These are phyloP conservation scores for Drosophila pseudotakahashii DNA, from an alignment of 2,888 invertebrate species.

Conservation along the genomic window DNA sequence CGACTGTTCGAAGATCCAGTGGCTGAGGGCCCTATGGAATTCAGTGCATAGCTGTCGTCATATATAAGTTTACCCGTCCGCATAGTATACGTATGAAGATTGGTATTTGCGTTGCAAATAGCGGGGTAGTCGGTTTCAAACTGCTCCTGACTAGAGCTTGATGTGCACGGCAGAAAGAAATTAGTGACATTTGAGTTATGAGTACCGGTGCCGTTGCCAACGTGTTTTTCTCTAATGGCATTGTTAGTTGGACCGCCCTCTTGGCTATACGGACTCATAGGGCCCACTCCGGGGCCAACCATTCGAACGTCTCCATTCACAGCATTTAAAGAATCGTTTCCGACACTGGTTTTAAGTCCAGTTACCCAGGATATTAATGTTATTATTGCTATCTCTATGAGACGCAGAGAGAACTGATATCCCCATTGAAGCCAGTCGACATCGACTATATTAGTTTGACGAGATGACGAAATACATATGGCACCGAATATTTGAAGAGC, in stretches of 20 bases:
- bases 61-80: conserved; percentile 91
- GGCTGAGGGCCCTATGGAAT: conserved; percentile 81
- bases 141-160: conserved; percentile 93
- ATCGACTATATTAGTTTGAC: conserved; percentile 85
- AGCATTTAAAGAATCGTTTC: conserved; percentile 80
- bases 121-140: conserved; percentile 93
- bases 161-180: conserved; percentile 92
- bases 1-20: conserved; percentile 40
- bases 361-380: conserved; percentile 94
- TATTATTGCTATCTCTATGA: conserved; percentile 95
- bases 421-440: conserved; percentile 96
- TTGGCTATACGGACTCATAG: conserved; percentile 34
- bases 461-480: conserved; percentile 86
- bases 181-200: conserved; percentile 87
- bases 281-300: conserved; percentile 17
- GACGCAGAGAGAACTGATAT: conserved; percentile 93
- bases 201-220: conserved; percentile 46
- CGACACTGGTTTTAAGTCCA: conserved; percentile 87
- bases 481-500: conserved; percentile 93
- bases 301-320: conserved; percentile 58
- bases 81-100: conserved; percentile 92
- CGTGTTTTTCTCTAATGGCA: conserved; percentile 87
- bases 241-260: conserved; percentile 7
- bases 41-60: conserved; percentile 87
- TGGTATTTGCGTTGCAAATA: conserved; percentile 93